Conservation (phyloP, 1,140 invertebrate genomes). For the Psix sp. region DNA sequence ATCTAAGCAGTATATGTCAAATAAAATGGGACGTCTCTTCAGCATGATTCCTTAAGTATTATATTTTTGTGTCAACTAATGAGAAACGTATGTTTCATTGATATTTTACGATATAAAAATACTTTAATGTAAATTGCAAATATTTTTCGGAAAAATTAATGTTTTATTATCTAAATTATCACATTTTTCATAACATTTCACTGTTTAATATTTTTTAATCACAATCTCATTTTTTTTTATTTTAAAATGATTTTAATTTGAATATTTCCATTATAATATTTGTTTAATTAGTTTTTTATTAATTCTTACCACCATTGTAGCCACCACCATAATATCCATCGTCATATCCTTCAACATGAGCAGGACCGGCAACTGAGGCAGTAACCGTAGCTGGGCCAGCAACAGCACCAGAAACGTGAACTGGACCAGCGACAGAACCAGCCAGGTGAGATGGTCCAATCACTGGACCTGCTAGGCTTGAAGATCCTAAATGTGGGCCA, state of each 20-base stretch:
- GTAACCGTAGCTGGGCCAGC: constrained; percentile 72
- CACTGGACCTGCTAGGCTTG: constrained; percentile 65
- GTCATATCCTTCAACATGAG: constrained; percentile 70
- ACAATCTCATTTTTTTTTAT: background rate
- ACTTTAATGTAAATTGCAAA: too few species aligned
- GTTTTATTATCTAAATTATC: too few species aligned
- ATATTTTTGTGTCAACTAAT: too few species aligned
- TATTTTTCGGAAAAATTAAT: too few species aligned
- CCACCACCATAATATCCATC: constrained; percentile 56
- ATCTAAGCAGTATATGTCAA: constrained; percentile 53
- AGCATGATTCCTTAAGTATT: background rate
- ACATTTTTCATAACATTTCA: too few species aligned
- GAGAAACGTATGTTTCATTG: too few species aligned
- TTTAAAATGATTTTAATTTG: constrained; percentile 6
- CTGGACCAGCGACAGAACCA: constrained; percentile 70
- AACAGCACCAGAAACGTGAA: constrained; percentile 71
- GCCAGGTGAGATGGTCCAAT: constrained; percentile 69
- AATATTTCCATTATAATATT: constrained; percentile 32
- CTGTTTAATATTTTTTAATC: too few species aligned
- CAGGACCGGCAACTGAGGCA: constrained; percentile 71
- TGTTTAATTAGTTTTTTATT: too few species aligned
- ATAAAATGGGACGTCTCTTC: constrained; percentile 29
- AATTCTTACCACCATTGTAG: constrained; percentile 18
- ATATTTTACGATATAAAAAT: too few species aligned
- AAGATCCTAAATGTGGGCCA: constrained; percentile 68